Evolutionary conservation across 2,888 invertebrate species (phyloP), one percentile per base, ranked within the genome.

Genomic region (Nipponacmea schrenckii): DNA sequence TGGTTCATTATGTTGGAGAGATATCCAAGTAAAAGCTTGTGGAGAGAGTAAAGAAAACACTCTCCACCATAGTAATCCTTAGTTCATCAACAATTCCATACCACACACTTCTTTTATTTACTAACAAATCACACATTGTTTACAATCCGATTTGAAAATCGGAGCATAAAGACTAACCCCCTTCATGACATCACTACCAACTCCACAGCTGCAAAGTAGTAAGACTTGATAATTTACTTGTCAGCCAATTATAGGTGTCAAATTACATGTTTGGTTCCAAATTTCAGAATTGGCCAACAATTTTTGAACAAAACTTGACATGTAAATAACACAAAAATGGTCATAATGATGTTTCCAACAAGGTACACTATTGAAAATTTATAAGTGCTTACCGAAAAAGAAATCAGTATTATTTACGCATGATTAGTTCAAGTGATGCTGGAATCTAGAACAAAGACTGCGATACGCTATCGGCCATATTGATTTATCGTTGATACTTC

Each of bases 401-500:
- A 17, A n/a, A 12, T 39, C 24, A n/a, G 50, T 31, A 24, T 69
- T 48, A 31, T 48, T 66, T 70, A 69, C 39, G 65, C 65, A 69
- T 67, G 31, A 64, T 67, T 66, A 67, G 46, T 48, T 45, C 50
- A 48, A 64, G 70, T 70, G 70, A 71, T 69, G 71, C 67, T 65
- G 70, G 68, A 66, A 64, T 62, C 64, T 65, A 75, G 71, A 78
- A 73, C 74, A 77, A 76, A 73, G 71, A 70, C 70, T 63, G 70
- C 71, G 75, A 73, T 74, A 76, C 70, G 63, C 70, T 69, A 80
- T 80, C 81, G 82, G 56, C 82, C 82, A 80, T 81, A 82, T 82
- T 81, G 82, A 82, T 82, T 39, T 80, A 77, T 81, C 77, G 75
- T 78, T 79, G 75, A 79, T 79, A 80, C 77, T 79, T 79, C 75